Percentiles rank a stretch among this genome's conserved stretches.
Conservation (phyloP, 2,797 vertebrate species). For the Peromyscus eremicus region DNA sequence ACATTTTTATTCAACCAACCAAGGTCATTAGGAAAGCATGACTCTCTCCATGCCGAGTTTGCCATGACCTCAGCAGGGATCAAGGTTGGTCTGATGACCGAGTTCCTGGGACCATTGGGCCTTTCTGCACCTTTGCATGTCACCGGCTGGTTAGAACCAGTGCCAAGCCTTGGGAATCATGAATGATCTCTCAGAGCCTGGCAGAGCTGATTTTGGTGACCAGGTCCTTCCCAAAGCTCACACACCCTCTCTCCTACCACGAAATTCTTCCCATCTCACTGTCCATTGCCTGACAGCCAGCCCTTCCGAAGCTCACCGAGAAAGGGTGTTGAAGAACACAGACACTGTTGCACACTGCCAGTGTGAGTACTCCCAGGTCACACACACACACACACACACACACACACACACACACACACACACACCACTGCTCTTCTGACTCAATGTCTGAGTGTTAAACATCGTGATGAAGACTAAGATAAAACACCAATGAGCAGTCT, state of each 20-base stretch:
- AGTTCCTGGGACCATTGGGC: background rate
- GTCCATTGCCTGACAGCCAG: background rate
- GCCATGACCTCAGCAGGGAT: background rate
- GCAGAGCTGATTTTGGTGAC: background rate
- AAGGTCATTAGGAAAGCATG: background rate
- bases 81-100: background rate
- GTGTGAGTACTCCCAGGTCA: no score
- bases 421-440: background rate
- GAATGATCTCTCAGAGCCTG: background rate
- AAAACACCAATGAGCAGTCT: background rate
- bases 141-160: background rate
- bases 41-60: background rate
- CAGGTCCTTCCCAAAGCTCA: background rate
- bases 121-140: background rate
- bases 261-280: background rate
- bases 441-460: background rate
- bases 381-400: no score
- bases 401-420: no score
- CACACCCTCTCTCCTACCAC: no score
- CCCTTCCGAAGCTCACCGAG: background rate
- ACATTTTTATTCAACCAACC: background rate
- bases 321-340: background rate
- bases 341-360: fast-evolving
- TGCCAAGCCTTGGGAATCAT: background rate
- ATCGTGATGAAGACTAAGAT: background rate